phyloP scores from a whole-genome alignment of 2,113 vertebrate genomes.

The Chloropsis cyanopogon region DNA sequence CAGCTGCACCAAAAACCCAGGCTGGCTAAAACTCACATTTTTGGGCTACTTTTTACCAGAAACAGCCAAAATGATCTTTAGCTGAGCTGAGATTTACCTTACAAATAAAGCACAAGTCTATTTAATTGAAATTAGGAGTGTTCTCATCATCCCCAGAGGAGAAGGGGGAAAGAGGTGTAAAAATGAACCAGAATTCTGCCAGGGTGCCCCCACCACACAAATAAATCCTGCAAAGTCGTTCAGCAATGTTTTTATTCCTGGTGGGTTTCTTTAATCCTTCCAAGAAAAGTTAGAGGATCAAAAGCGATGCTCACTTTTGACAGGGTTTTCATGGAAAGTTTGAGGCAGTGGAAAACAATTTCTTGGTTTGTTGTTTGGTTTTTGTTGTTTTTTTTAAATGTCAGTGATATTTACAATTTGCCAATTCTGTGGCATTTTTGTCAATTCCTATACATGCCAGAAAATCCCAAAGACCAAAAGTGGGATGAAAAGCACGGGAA shows the following conservation, averaged over 20 bases:
- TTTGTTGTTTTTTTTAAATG: not conserved
- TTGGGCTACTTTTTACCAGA: not conserved
- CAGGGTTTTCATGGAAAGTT: conserved; percentile 51
- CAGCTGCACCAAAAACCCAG: not conserved
- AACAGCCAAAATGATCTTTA: not conserved
- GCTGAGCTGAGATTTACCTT: not conserved
- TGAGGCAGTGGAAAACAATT: conserved; percentile 61
- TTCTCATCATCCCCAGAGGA: not conserved
- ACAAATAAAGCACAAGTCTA: not conserved
- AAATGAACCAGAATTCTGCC: not conserved
- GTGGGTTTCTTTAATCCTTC: not conserved
- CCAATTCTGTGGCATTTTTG: conserved; percentile 44
- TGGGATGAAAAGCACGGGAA: not conserved
- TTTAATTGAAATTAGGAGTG: too few relatives aligned
- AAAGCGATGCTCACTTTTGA: not conserved
- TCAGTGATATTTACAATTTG: conserved; percentile 50
- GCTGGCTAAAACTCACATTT: accelerated
- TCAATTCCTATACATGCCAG: conserved; percentile 24
- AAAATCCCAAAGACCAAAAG: conserved; percentile 5
- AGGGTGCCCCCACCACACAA: not conserved
- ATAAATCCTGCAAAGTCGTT: not conserved
- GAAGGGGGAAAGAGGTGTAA: too few relatives aligned
- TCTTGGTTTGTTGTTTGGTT: not conserved
- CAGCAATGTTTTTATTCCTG: not conserved
- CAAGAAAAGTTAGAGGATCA: not conserved